A percentile compares a stretch with the other conserved stretches of the same genome.
phyloP scores from a whole-genome alignment of 2,888 invertebrate genomes.

The Mesorhabditis spiculigera region DNA sequence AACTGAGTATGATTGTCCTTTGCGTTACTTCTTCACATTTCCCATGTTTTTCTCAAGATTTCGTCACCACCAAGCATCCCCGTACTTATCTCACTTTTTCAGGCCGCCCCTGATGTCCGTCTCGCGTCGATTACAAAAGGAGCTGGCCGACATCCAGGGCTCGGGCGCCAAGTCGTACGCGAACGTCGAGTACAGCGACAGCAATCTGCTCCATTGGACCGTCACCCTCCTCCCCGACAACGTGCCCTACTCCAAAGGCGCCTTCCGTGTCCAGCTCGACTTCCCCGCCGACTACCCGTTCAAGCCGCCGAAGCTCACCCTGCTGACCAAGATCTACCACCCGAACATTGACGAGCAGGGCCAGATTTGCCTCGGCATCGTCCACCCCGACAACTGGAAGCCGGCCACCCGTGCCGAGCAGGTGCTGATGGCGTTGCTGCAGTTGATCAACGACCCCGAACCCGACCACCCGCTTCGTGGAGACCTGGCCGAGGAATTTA shows the following conservation, averaged over 20 bases:
- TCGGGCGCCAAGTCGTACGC: slow-evolving; percentile 39
- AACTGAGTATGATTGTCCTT: no score
- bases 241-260: slow-evolving; percentile 96
- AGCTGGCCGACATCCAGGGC: slow-evolving; percentile 35
- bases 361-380: slow-evolving; percentile 92
- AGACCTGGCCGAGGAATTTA: slow-evolving; percentile 92
- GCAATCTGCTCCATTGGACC: slow-evolving; percentile 92
- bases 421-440: slow-evolving; percentile 92
- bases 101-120: slow-evolving; percentile 10
- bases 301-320: slow-evolving; percentile 98
- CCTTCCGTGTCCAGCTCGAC: slow-evolving; percentile 93
- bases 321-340: slow-evolving; percentile 98
- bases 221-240: slow-evolving; percentile 72
- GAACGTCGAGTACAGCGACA: slow-evolving; percentile 87
- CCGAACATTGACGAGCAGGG: slow-evolving; percentile 99
- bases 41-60: no score
- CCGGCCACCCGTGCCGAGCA: slow-evolving; percentile 99
- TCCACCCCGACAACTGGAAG: slow-evolving; percentile 98
- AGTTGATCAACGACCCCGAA: slow-evolving; percentile 94
- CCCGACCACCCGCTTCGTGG: slow-evolving; percentile 95
- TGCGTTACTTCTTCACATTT: no score
- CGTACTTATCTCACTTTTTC: not conserved
- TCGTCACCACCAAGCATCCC: not conserved
- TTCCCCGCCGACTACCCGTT: slow-evolving; percentile 99
- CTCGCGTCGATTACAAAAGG: slow-evolving; percentile 12